Evolutionary conservation across 1,140 invertebrate species (phyloP).

Genomic region (Potamilus streckersoni): DNA sequence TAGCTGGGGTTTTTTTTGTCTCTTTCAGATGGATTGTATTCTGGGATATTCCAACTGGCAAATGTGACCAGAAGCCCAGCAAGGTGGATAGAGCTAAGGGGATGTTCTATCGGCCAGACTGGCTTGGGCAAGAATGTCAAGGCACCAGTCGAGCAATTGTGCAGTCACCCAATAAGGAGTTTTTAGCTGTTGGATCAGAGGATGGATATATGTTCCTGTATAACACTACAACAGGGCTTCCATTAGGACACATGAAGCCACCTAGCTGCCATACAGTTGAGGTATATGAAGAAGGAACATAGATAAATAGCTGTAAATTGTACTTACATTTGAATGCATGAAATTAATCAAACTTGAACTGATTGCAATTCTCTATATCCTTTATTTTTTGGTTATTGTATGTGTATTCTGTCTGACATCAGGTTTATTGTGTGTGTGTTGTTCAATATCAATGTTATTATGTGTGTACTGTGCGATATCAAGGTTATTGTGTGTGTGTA

Average conservation of each 20-base stretch:
- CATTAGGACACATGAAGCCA: slow-evolving; percentile 42
- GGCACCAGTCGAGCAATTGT: slow-evolving; percentile 37
- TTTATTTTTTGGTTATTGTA: too few species aligned
- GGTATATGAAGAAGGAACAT: slow-evolving; percentile 28
- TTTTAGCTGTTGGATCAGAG: slow-evolving; percentile 47
- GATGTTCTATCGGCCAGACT: slow-evolving; percentile 50
- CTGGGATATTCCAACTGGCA: slow-evolving; percentile 59
- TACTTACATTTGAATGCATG: too few species aligned
- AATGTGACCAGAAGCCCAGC: slow-evolving; percentile 47
- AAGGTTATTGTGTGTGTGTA: too few species aligned
- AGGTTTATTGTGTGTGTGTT: too few species aligned
- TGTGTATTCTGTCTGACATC: too few species aligned
- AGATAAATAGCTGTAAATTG: too few species aligned
- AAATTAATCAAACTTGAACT: too few species aligned
- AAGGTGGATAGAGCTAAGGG: slow-evolving; percentile 35
- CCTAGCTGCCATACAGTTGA: slow-evolving; percentile 43
- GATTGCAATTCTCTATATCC: too few species aligned
- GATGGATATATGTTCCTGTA: slow-evolving; percentile 57
- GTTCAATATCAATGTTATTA: too few species aligned
- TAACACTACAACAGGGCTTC: slow-evolving; percentile 41
- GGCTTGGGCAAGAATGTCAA: slow-evolving; percentile 29
- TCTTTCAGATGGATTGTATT: slow-evolving; percentile 37
- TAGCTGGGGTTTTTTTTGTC: background rate
- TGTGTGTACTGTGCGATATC: too few species aligned
- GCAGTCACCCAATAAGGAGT: slow-evolving; percentile 18